A percentile compares a stretch with the other conserved stretches of the same genome.
phyloP scores from a whole-genome alignment of 2,113 vertebrate species.

The Atrichornis clamosus region DNA sequence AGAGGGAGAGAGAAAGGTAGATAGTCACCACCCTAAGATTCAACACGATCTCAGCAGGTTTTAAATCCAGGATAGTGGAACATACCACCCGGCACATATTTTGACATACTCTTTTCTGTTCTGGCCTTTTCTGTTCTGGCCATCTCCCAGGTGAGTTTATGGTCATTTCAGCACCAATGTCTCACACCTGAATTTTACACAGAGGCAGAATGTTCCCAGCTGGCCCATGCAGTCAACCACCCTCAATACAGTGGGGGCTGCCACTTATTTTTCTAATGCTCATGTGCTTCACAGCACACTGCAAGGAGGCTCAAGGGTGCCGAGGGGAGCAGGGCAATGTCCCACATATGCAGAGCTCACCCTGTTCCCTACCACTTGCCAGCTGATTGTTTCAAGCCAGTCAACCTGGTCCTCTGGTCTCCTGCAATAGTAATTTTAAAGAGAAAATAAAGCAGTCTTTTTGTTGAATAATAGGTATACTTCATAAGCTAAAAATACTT shows the following conservation, averaged over 20 bases:
- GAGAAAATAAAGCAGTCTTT: not conserved
- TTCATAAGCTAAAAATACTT: not conserved
- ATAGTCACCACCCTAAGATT: not conserved
- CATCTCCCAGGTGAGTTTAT: not conserved
- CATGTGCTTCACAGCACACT: rapidly evolving
- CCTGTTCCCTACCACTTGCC: not conserved
- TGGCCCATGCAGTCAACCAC: not conserved
- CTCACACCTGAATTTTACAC: not conserved
- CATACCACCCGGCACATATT: no score
- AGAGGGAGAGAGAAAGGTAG: not conserved
- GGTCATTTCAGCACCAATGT: not conserved
- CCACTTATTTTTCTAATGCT: not conserved
- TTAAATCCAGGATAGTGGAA: not conserved
- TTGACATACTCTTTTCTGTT: not conserved
- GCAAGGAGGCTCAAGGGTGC: not conserved
- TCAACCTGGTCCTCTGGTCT: not conserved
- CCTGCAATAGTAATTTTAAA: not conserved
- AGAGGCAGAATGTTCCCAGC: not conserved
- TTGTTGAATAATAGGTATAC: not conserved
- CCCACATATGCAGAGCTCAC: rapidly evolving
- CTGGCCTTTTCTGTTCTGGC: not conserved
- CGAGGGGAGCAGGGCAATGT: rapidly evolving
- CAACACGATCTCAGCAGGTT: not conserved
- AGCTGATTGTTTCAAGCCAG: not conserved
- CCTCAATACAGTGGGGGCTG: not conserved